phyloP scores from a whole-genome alignment of 2,797 vertebrate species.

The Hippopotamyrus pictus region DNA sequence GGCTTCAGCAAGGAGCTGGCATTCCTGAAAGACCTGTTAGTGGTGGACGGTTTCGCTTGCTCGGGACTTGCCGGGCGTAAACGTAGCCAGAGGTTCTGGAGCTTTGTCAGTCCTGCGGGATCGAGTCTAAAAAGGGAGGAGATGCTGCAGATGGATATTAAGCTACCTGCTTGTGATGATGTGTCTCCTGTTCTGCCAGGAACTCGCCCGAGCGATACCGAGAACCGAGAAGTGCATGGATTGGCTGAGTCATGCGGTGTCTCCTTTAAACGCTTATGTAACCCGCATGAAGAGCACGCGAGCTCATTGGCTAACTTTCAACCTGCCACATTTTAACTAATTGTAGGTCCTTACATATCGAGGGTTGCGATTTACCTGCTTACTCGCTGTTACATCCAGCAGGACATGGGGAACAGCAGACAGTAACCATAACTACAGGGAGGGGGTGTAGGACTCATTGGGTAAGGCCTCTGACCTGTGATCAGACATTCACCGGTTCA shows the following conservation, averaged over 20 bases:
- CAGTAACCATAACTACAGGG: background rate
- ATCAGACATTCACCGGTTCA: background rate
- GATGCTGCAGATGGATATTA: background rate
- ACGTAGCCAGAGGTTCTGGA: conserved; percentile 40
- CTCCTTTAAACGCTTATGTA: background rate
- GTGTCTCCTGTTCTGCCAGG: background rate
- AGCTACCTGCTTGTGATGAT: background rate
- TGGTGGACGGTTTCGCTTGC: conserved; percentile 40
- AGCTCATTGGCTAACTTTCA: background rate
- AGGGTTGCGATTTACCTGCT: background rate
- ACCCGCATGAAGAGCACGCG: background rate
- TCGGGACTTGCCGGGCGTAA: conserved; percentile 26
- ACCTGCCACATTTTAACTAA: background rate
- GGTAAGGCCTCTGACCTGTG: background rate
- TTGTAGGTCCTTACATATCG: background rate
- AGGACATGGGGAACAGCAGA: background rate
- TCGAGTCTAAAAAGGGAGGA: background rate
- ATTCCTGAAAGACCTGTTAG: conserved; percentile 50
- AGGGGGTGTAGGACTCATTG: background rate
- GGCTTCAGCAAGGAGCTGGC: conserved; percentile 35
- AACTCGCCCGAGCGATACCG: background rate
- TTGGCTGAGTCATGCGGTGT: background rate
- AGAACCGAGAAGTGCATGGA: background rate
- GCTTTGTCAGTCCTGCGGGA: background rate
- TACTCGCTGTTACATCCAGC: background rate